Conservation (phyloP, 2,888 invertebrate genomes). For the Aelia acuminata region DNA sequence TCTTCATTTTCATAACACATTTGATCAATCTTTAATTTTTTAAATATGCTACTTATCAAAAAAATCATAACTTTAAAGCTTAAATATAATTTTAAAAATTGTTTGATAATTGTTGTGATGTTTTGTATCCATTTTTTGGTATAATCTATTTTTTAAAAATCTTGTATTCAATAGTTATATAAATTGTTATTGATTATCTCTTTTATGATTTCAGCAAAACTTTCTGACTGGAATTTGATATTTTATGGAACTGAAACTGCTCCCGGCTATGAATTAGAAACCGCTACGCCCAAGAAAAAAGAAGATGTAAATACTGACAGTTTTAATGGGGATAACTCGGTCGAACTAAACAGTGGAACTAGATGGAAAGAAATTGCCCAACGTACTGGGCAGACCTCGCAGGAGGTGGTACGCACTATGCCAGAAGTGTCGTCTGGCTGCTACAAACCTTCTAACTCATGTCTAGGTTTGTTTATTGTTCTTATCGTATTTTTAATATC, state of each 20-base stretch:
- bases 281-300: slow-evolving; percentile 53
- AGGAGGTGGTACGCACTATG: slow-evolving; percentile 59
- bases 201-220: slow-evolving; percentile 68
- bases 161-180: not conserved
- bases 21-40: not conserved
- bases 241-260: slow-evolving; percentile 83
- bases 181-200: slow-evolving; percentile 59
- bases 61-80: not conserved
- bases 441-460: slow-evolving; percentile 64
- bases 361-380: slow-evolving; percentile 63
- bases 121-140: not conserved
- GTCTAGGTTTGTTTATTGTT: slow-evolving; percentile 67
- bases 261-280: slow-evolving; percentile 66
- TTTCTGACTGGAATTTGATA: slow-evolving; percentile 85
- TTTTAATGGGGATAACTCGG: slow-evolving; percentile 62
- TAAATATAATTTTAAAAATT: not conserved
- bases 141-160: not conserved
- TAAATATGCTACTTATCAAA: not conserved
- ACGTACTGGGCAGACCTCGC: slow-evolving; percentile 63
- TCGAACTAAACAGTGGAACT: slow-evolving; percentile 53
- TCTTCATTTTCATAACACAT: not conserved
- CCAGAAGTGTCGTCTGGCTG: slow-evolving; percentile 64
- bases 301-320: slow-evolving; percentile 48
- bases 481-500: slow-evolving; percentile 59
- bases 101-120: not conserved